phyloP scores from a whole-genome alignment of 2,888 invertebrate species.

The Automeris io region DNA sequence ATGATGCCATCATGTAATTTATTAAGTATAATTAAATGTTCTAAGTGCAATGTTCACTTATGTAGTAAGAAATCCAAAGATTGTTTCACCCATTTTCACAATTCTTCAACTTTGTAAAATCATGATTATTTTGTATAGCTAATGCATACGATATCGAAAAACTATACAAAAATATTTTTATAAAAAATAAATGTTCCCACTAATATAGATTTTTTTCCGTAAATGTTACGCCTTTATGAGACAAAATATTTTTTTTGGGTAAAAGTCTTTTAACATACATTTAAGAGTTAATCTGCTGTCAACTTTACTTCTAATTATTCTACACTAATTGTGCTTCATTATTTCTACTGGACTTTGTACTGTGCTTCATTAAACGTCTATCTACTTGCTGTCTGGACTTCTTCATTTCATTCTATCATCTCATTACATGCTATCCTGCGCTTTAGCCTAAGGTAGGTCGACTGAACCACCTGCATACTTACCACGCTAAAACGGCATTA shows the following conservation, averaged over 20 bases:
- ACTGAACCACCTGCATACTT: no score
- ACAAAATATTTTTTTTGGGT: constrained; percentile 6
- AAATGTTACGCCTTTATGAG: constrained; percentile 2
- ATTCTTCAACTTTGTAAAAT: constrained; percentile 13
- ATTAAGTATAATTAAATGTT: constrained; percentile 10
- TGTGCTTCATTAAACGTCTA: no score
- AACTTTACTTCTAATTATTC: no score
- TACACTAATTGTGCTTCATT: no score
- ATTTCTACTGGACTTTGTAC: no score
- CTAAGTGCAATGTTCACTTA: constrained; percentile 11
- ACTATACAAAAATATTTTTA: constrained; percentile 9
- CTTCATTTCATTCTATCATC: no score
- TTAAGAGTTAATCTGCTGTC: constrained; percentile 5
- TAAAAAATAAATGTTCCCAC: constrained; percentile 8
- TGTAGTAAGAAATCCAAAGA: constrained; percentile 12
- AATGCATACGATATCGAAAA: constrained; percentile 11
- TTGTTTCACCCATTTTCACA: constrained; percentile 12
- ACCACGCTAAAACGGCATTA: no score
- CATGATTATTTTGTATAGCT: constrained; percentile 11
- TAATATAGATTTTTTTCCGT: constrained; percentile 1
- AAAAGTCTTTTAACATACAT: constrained; percentile 7
- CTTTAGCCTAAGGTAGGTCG: no score
- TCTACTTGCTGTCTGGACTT: no score
- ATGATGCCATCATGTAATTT: constrained; percentile 12
- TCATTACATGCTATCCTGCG: no score